Base-by-base conservation (phyloP, 2,113 vertebrate species). In the Trematocara marginatum region DNA sequence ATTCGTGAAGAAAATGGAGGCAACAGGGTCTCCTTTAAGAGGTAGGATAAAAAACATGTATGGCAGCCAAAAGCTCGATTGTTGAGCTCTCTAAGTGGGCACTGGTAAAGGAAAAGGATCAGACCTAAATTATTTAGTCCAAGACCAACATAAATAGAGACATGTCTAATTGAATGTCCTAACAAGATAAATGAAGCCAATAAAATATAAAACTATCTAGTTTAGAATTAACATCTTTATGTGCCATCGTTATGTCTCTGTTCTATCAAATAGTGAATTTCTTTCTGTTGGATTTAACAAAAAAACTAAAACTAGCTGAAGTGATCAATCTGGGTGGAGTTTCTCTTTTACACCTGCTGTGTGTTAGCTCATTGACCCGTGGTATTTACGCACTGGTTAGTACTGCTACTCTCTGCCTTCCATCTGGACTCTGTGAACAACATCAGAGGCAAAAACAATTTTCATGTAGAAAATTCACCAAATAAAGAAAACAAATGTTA, bases 11-110 rank as follows among this genome's bases (percentile, higher is more conserved):
- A 83, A 88, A 90, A 91, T 45, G 9, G 78, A 38, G 66, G 59
- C 59, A 66, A 53, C 52, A 18, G 64, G 61, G 80, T 93, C 86
- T 88, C 40, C 13, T 61, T 83, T 88, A 88, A 90, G 31, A 88
- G 66, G 40, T 6, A 34, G 69, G 69, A 85, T 66, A 89, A 69
- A 80, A 86, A 92, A 83, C 79, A 35, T 78, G 61, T 59, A 80
- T 49, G 51, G 12, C 53, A 29, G 89, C 92, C 89, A 91, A 79
- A 23, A 1, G 1, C 57, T 81, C 56, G 54, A 66, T 87, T 85
- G 80, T 84, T 84, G 34, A 16, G 10, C 79, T 86, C n/a, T 34
- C 64, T 53, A 85, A 86, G 76, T 13, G 74, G 59, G 47, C 34
- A 83, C 76, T 29, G 74, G 57, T 45, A 82, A 59, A 45, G n/a